Evolutionary conservation across 1,140 invertebrate species (phyloP), one percentile per base, ranked within the genome.

Genomic region (Bombus affinis): DNA sequence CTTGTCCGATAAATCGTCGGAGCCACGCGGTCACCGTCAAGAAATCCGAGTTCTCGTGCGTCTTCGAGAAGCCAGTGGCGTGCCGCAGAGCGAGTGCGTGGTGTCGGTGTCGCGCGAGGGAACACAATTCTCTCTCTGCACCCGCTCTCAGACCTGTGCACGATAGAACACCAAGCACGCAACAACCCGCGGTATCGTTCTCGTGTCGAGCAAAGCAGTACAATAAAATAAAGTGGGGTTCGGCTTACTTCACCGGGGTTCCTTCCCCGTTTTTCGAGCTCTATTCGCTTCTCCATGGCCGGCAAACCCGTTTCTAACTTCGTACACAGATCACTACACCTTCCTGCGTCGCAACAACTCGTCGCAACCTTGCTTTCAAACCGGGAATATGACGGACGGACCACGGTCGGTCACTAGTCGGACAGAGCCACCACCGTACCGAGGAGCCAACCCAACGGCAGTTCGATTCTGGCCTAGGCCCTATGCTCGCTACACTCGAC

Each of bases 241-340:
- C 80, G 25, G 81, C 97, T 97, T 96, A 98, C 98, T 96, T 98
- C 96, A 93, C 96, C 97, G 89, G 98, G 97, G 93, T 96, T 97
- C 94, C 97, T 97, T 94, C 98, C 98, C 91, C 98, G 96, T 95
- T 97, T 97, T 95, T 99, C 98, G 92, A 99, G 96, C 93, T 98
- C 97, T 96, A 99, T 97, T 95, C 98, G 97, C 94, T 99, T 98
- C 96, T 98, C 98, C 98, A 99, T 99, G 94, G 95, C 94, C 91
- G 93, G 91, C 85, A 89, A 87, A 90, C 74, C 74, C 80, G 71
- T 80, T 81, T 78, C 6, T 66, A 81, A 76, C 78, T 88, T 47
- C 76, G 85, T 66, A 76, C 85, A 86, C 84, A 65, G 68, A 86
- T 72, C 88, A 91, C 85, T 90, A 90, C 91, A 90, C 90, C 91